phyloP scores from a whole-genome alignment of 2,888 invertebrate species.

The Cosmia trapezina region DNA sequence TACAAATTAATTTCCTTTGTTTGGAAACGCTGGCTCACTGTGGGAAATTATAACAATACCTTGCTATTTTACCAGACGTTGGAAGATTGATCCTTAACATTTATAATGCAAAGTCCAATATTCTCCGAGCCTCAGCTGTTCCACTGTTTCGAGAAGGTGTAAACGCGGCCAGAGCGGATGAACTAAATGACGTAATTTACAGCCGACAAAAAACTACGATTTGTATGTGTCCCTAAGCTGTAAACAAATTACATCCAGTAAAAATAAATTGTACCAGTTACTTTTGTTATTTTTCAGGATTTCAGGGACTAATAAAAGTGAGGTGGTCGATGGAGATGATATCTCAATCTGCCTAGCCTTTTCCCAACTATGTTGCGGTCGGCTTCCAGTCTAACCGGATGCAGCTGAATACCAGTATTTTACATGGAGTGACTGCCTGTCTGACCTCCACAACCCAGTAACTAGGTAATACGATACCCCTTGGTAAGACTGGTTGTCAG shows the following conservation, averaged over 20 bases:
- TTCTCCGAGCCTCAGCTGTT: conserved; percentile 15
- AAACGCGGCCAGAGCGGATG: conserved; percentile 23
- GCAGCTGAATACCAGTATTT: too few species aligned
- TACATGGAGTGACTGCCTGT: too few species aligned
- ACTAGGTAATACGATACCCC: too few species aligned
- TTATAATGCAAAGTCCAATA: conserved; percentile 20
- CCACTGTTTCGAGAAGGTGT: conserved; percentile 16
- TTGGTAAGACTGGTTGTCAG: too few species aligned
- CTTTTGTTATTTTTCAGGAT: conserved; percentile 27
- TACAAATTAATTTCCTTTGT: conserved; percentile 4
- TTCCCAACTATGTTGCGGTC: too few species aligned
- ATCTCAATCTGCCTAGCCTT: too few species aligned
- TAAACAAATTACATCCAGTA: conserved; percentile 49
- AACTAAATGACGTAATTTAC: conserved; percentile 46
- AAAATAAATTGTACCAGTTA: conserved; percentile 41
- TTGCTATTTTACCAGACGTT: conserved; percentile 7
- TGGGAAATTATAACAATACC: conserved; percentile 6
- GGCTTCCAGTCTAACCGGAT: too few species aligned
- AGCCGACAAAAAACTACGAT: conserved; percentile 45
- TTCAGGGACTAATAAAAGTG: not conserved
- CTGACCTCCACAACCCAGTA: too few species aligned
- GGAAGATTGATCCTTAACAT: conserved; percentile 18
- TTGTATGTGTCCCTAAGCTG: conserved; percentile 53
- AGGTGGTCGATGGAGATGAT: not conserved
- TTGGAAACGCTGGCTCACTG: not conserved